Evolutionary conservation across 92 coral and sea anemone genomes (phyloP), one percentile per base, ranked within the genome.

Genomic region (Muricea muricata): DNA sequence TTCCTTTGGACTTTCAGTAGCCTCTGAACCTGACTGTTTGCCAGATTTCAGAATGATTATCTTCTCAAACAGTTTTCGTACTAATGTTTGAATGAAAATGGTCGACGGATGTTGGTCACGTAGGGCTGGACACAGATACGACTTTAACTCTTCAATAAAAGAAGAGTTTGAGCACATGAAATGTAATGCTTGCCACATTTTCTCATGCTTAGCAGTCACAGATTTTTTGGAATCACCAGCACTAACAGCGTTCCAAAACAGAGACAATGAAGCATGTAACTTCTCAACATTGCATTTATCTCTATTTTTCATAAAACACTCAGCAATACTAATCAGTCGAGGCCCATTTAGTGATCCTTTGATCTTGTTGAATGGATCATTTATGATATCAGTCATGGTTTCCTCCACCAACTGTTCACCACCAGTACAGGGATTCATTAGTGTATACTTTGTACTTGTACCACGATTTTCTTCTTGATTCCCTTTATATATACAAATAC

Each of bases 281-380:
- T 18, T 52, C 20, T 52, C 7, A 6, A 7, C 60, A 13, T 52
- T 25, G 20, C 23, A 20, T 1, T 25, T 15, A 65, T 0, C 20
- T 65, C 71, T 35, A 7, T 65, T 65, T 65, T 65, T 6, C 29
- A 65, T 15, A 6, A 65, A 14, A 26, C 1, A 1, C 41, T 65
- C 71, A 24, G 71, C 35, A 2, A 29, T 29, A 5, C 37, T 33
- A 68, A 68, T 24, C 35, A 68, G 21, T 29, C n/a, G 40, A 17
- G 75, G 75, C 11, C 75, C 75, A 68, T 68, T 20, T 68, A 14
- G 75, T 2, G 75, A 68, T 33, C 45, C 42, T 68, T 68, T 68
- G 4, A 68, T 68, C 23, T 33, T 68, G 75, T 68, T 68, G 26
- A 68, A 68, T 20, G 75, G 75, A 33, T 68, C 75, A 0, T 47